A percentile compares a stretch with the other conserved stretches of the same genome.
phyloP scores from a whole-genome alignment of 2,113 vertebrate species.

The Pelvicachromis taeniatus region DNA sequence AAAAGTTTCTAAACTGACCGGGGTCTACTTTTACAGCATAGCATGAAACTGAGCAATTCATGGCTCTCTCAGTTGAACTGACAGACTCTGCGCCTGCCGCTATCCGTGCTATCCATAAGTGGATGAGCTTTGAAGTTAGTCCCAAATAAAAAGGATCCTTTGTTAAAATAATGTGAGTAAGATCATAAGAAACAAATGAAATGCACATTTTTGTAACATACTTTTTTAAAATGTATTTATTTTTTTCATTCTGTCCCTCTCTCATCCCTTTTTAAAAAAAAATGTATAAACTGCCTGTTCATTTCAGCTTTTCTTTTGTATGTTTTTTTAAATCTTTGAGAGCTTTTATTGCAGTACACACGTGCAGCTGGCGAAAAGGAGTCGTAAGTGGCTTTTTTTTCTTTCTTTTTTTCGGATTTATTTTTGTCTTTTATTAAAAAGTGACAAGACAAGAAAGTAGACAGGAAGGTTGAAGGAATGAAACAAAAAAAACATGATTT shows the following conservation, averaged over 20 bases:
- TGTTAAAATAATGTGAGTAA: rapidly evolving
- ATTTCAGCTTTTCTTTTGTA: neutral
- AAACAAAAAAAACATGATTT: neutral
- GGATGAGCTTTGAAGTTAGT: neutral
- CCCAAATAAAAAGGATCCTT: neutral
- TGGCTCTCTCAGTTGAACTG: neutral
- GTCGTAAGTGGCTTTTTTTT: neutral
- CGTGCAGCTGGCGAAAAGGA: neutral
- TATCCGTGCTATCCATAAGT: neutral
- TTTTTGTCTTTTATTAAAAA: neutral
- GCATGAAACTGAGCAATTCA: conserved; percentile 19
- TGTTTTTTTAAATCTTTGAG: neutral
- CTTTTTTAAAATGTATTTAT: neutral
- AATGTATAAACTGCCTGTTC: neutral
- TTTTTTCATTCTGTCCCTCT: neutral
- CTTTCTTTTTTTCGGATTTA: neutral
- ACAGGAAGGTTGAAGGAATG: neutral
- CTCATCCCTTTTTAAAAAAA: neutral
- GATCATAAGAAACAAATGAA: neutral
- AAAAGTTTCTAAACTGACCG: conserved; percentile 2
- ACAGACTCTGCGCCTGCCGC: neutral
- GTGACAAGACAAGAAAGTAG: neutral
- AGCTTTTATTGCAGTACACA: neutral
- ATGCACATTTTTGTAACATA: neutral
- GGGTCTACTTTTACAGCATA: conserved; percentile 6